Evolutionary conservation across 2,888 invertebrate species (phyloP).

Genomic region (Platycheirus rosarum): DNA sequence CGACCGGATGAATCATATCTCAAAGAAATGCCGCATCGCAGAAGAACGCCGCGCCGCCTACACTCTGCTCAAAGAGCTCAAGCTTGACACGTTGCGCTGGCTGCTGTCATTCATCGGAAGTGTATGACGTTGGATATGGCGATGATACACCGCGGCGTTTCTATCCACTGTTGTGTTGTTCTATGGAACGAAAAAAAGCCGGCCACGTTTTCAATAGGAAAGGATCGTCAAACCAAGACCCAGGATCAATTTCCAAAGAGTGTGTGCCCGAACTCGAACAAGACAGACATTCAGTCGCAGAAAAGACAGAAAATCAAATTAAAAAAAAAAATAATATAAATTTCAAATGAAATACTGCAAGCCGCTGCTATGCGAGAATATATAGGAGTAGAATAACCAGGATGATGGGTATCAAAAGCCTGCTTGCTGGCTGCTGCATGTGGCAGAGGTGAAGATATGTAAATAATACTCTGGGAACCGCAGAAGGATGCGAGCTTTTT

Average conservation of each 20-base stretch:
- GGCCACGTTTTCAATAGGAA: slow-evolving; percentile 31
- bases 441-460: slow-evolving; percentile 65
- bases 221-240: slow-evolving; percentile 35
- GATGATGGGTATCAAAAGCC: slow-evolving; percentile 51
- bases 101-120: slow-evolving; percentile 72
- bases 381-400: slow-evolving; percentile 19
- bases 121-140: slow-evolving; percentile 52
- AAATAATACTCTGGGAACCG: slow-evolving; percentile 74
- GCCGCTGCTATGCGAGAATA: neutral
- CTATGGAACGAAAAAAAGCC: neutral
- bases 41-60: slow-evolving; percentile 26
- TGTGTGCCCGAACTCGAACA: slow-evolving; percentile 31
- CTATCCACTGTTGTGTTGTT: slow-evolving; percentile 42
- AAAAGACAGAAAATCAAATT: slow-evolving; percentile 2
- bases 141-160: slow-evolving; percentile 48
- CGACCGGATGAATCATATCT: slow-evolving; percentile 79
- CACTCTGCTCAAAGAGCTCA: slow-evolving; percentile 26
- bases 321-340: slow-evolving; percentile 16
- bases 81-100: slow-evolving; percentile 45
- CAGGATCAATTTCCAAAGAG: slow-evolving; percentile 58
- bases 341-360: slow-evolving; percentile 57
- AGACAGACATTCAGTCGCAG: slow-evolving; percentile 61
- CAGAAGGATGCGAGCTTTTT: slow-evolving; percentile 58
- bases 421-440: slow-evolving; percentile 43
- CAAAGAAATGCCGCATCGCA: slow-evolving; percentile 76